Conservation (phyloP, 2,888 invertebrate species). For the Ochropleura leucogaster region DNA sequence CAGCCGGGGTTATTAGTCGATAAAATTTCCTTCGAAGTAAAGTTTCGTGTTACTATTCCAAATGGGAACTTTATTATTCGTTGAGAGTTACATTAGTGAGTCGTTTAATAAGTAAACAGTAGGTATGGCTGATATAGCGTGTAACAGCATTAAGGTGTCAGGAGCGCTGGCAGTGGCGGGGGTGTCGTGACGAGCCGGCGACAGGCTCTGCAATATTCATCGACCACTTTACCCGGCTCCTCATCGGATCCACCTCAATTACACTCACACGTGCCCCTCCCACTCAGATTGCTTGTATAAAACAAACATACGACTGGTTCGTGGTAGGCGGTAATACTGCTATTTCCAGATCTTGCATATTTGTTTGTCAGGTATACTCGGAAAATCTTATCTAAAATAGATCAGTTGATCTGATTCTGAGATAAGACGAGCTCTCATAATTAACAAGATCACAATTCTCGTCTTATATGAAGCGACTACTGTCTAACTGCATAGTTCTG, state of each 20-base stretch:
- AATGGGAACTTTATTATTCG: constrained; percentile 10
- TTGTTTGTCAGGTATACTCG: constrained; percentile 16
- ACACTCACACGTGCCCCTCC: constrained; percentile 68
- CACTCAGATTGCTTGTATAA: constrained; percentile 62
- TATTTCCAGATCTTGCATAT: constrained; percentile 50
- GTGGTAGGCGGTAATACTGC: constrained; percentile 42
- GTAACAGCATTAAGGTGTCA: constrained; percentile 64
- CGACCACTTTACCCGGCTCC: constrained; percentile 81
- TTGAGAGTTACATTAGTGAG: constrained; percentile 26
- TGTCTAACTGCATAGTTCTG: constrained; percentile 16
- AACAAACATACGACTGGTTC: constrained; percentile 57
- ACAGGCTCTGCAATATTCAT: constrained; percentile 86
- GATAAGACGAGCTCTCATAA: constrained; percentile 12
- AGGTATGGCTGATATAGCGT: constrained; percentile 36
- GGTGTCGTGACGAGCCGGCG: constrained; percentile 75
- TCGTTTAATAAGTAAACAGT: constrained; percentile 51
- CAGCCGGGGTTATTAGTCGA: constrained; percentile 4
- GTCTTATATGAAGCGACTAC: background rate
- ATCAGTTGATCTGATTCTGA: constrained; percentile 15
- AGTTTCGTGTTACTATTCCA: background rate
- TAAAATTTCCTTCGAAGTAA: background rate
- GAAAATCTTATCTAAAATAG: constrained; percentile 8
- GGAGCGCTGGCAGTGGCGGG: constrained; percentile 57
- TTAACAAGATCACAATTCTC: constrained; percentile 16
- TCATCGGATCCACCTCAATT: constrained; percentile 73